These are phyloP conservation scores for Bathynomus jamesi DNA, from an alignment of 1,140 invertebrate genomes.

Conservation along the genomic window DNA sequence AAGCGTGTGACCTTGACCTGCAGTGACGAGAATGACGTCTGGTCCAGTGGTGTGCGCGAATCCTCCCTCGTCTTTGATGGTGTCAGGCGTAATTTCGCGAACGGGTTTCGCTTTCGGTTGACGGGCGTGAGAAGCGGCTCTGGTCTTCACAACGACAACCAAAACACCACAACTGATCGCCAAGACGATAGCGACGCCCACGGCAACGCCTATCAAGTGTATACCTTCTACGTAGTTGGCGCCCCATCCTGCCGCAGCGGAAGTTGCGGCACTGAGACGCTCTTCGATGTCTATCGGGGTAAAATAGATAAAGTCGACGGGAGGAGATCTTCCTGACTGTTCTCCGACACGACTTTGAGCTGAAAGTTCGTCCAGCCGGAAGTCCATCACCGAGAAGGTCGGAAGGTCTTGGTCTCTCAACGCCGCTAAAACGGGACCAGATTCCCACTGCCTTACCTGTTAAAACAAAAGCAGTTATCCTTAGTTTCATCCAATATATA, in stretches of 20 bases:
- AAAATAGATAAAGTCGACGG: not conserved
- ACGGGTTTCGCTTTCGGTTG: not conserved
- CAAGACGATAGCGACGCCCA: not conserved
- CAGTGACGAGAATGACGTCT: not conserved
- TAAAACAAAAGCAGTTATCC: too few species aligned
- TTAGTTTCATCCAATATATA: too few species aligned
- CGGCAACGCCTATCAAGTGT: not conserved
- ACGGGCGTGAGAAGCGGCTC: not conserved
- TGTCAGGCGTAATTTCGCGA: not conserved
- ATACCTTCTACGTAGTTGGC: not conserved
- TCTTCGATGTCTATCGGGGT: not conserved
- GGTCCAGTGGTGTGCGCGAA: not conserved
- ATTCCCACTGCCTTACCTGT: not conserved
- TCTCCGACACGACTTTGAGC: not conserved
- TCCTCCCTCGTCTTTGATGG: not conserved
- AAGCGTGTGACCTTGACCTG: too few species aligned
- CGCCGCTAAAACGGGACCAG: not conserved
- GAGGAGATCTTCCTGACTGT: not conserved
- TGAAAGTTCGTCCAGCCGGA: not conserved
- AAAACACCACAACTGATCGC: not conserved
- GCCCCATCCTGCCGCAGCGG: not conserved
- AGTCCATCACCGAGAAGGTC: not conserved
- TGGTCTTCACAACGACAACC: not conserved
- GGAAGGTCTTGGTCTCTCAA: not conserved
- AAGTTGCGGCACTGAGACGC: not conserved